A percentile compares a stretch with the other conserved stretches of the same genome.
These are phyloP conservation scores for Paraplagusia blochii DNA, from an alignment of 2,113 vertebrate genomes.

Conservation along the genomic window DNA sequence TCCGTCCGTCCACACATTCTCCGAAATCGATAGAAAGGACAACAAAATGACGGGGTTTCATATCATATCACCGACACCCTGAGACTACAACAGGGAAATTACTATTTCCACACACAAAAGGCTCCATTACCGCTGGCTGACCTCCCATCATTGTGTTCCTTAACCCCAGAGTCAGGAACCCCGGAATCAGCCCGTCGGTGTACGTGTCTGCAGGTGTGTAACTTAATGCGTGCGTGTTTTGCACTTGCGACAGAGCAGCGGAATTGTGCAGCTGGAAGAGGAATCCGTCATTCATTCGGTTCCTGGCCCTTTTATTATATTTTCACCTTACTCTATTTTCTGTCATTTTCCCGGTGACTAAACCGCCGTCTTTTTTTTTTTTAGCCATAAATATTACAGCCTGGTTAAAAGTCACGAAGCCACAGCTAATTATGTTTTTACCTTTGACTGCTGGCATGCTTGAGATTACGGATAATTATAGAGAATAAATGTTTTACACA, in stretches of 20 bases:
- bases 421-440: slow-evolving; percentile 29
- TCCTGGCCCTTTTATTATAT: slow-evolving; percentile 13
- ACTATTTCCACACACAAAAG: slow-evolving; percentile 76
- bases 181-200: slow-evolving; percentile 25
- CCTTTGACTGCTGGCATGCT: slow-evolving; percentile 9
- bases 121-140: slow-evolving; percentile 74
- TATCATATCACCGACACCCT: slow-evolving; percentile 61
- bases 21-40: slow-evolving; percentile 62
- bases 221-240: slow-evolving; percentile 8
- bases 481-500: slow-evolving; percentile 4
- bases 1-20: slow-evolving; percentile 43
- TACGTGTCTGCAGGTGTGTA: slow-evolving; percentile 32
- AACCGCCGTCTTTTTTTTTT: slow-evolving; percentile 45
- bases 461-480: slow-evolving; percentile 20
- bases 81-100: slow-evolving; percentile 71
- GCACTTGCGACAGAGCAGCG: slow-evolving; percentile 14
- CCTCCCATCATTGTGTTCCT: slow-evolving; percentile 66
- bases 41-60: slow-evolving; percentile 71
- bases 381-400: slow-evolving; percentile 25
- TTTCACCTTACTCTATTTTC: slow-evolving; percentile 7
- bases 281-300: slow-evolving; percentile 54
- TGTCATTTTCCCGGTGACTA: slow-evolving; percentile 27
- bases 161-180: slow-evolving; percentile 59
- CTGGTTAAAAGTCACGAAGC: slow-evolving; percentile 26
- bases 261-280: slow-evolving; percentile 40